Conservation (phyloP, 2,888 invertebrate genomes). For the Mongoloraphidia duomilia region DNA sequence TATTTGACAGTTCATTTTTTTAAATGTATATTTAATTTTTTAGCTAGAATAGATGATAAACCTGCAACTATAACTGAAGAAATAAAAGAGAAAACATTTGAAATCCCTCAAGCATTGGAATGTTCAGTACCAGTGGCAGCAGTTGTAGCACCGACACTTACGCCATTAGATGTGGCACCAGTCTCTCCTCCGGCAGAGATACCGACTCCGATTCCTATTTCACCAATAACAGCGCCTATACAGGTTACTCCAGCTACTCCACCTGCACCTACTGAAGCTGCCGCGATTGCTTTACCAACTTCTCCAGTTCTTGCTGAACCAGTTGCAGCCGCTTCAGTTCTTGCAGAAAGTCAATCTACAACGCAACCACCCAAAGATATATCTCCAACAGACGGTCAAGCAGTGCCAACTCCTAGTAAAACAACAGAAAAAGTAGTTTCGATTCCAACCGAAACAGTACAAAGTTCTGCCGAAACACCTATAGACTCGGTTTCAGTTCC, state of each 20-base stretch:
- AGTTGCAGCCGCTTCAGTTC: slow-evolving; percentile 10
- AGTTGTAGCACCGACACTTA: slow-evolving; percentile 2
- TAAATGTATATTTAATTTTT: neutral
- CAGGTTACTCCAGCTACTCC: neutral
- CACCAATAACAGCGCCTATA: slow-evolving; percentile 7
- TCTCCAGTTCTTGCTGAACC: slow-evolving; percentile 9
- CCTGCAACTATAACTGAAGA: slow-evolving; percentile 1
- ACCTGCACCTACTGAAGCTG: slow-evolving; percentile 8
- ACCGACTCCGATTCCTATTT: neutral
- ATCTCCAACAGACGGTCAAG: too few species aligned
- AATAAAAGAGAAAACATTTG: neutral
- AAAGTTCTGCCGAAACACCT: too few species aligned
- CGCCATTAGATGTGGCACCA: slow-evolving; percentile 5
- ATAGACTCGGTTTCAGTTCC: too few species aligned
- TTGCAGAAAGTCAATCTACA: slow-evolving; percentile 19
- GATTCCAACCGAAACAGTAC: too few species aligned
- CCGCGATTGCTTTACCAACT: slow-evolving; percentile 7
- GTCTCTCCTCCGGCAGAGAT: slow-evolving; percentile 9
- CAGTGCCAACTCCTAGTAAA: too few species aligned
- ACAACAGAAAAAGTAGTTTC: too few species aligned
- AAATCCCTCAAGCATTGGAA: slow-evolving; percentile 2
- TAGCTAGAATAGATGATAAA: neutral
- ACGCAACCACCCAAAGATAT: neutral
- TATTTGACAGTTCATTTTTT: neutral
- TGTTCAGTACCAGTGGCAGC: slow-evolving; percentile 10